Conservation (phyloP, 2,797 vertebrate species). For the Enteromius unitaeniatus region DNA sequence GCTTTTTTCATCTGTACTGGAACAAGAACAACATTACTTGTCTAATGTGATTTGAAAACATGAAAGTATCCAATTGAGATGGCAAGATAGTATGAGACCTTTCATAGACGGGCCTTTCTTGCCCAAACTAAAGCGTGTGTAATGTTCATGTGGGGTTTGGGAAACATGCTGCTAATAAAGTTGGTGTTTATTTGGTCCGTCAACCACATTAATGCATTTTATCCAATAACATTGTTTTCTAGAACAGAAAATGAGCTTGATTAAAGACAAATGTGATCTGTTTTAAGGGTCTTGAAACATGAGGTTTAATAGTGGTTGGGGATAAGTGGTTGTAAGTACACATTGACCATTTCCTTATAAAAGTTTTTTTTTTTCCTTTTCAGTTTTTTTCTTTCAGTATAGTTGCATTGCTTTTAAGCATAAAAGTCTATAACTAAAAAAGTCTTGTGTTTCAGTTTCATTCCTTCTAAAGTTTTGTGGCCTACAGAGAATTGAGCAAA, state of each 20-base stretch:
- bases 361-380: neutral
- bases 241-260: slow-evolving; percentile 53
- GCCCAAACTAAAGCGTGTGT: slow-evolving; percentile 27
- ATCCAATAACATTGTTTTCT: slow-evolving; percentile 60
- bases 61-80: slow-evolving; percentile 25
- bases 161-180: slow-evolving; percentile 57
- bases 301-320: slow-evolving; percentile 44
- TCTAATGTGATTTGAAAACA: slow-evolving; percentile 53
- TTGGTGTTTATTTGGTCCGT: slow-evolving; percentile 59
- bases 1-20: slow-evolving; percentile 13
- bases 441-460: neutral
- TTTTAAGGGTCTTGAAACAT: slow-evolving; percentile 42
- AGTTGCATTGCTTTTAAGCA: neutral
- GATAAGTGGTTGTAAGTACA: neutral
- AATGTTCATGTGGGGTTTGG: slow-evolving; percentile 41
- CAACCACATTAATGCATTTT: slow-evolving; percentile 57
- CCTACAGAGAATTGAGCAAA: neutral
- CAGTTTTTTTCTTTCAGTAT: neutral
- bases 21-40: slow-evolving; percentile 42
- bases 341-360: neutral
- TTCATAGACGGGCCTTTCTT: slow-evolving; percentile 16
- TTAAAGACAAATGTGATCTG: slow-evolving; percentile 52
- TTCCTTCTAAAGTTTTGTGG: neutral
- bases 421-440: no score
- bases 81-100: slow-evolving; percentile 21